phyloP scores from a whole-genome alignment of 2,888 invertebrate genomes.

The Calliopum simillimum region DNA sequence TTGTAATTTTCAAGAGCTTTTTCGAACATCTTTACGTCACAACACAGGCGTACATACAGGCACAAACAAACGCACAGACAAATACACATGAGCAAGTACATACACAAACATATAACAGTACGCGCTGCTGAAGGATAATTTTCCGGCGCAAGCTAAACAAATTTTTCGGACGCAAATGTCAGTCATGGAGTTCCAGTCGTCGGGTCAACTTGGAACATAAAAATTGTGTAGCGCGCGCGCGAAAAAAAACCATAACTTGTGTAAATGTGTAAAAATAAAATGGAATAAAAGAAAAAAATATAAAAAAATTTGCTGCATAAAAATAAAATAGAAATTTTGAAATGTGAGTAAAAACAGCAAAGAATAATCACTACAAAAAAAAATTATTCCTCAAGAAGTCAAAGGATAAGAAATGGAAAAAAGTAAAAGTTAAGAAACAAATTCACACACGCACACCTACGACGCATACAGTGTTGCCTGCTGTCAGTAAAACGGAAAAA shows the following conservation, averaged over 20 bases:
- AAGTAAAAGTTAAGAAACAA: not conserved
- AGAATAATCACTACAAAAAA: constrained; percentile 10
- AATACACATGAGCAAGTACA: not conserved
- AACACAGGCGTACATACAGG: constrained; percentile 10
- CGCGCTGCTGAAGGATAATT: constrained; percentile 9
- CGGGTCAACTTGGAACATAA: constrained; percentile 64
- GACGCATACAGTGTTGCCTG: constrained; percentile 16
- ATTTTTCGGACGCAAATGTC: constrained; percentile 48
- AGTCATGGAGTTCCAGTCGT: constrained; percentile 68
- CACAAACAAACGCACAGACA: constrained; percentile 18
- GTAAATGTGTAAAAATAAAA: constrained; percentile 26
- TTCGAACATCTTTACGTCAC: constrained; percentile 43
- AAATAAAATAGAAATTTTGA: not conserved
- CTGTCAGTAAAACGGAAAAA: constrained; percentile 18
- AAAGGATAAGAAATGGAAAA: not conserved
- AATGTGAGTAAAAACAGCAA: constrained; percentile 1
- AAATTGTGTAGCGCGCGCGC: constrained; percentile 50
- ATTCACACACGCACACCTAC: not conserved
- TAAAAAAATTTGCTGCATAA: not conserved
- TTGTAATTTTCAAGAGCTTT: constrained; percentile 36
- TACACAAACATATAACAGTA: not conserved
- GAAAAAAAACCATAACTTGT: no score
- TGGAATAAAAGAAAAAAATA: constrained; percentile 1
- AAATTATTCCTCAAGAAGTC: not conserved
- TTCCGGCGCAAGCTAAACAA: constrained; percentile 17